Base-by-base conservation (phyloP, 2,113 vertebrate genomes). In the Osmerus mordax region DNA sequence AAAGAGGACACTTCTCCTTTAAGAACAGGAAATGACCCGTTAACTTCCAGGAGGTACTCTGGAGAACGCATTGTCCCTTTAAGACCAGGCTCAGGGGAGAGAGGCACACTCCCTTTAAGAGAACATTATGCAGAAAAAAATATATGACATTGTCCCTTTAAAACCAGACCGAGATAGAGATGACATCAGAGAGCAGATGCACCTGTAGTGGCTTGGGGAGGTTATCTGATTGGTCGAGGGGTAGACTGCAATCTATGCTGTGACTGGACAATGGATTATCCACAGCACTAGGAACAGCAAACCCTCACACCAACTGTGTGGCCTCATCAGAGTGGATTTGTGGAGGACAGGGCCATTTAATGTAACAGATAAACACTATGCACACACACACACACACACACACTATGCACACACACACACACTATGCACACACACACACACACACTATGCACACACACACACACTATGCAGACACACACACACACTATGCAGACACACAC, bases 101-200 rank as follows among this genome's bases (percentile, higher is more conserved):
- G 77, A 58, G 84, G 84, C 14, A 6, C 76, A 61, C 15, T 84
- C 14, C 79, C 83, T 2, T 29, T 63, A 52, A 85, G 84, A 78
- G 87, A 83, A 71, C 82, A 83, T 67, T 89, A 85, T 6, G 82
- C 83, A 25, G 82, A 80, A 19, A 73, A 74, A 69, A 63, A 77
- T 12, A 62, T 25, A 13, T 28, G 23, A 21, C 19, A 8, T 3
- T 29, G 60, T n/a, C 14, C 54, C 18, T 15, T 55, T 55, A 55
- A 18, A 4, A 55, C 54, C 16, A 55, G 21, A 58, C 19, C 3
- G 16, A n/a, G 55, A 11, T 8, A 47, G 41, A 9, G 41, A 47
- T 47, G 41, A 47, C 41, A 47, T 47, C 8, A 47, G 41, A 36
- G 32, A 36, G 25, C 25, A 25, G 41, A 47, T 9, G 41, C 41